Base-by-base conservation (phyloP, 2,797 vertebrate species). In the Coreius guichenoti region DNA sequence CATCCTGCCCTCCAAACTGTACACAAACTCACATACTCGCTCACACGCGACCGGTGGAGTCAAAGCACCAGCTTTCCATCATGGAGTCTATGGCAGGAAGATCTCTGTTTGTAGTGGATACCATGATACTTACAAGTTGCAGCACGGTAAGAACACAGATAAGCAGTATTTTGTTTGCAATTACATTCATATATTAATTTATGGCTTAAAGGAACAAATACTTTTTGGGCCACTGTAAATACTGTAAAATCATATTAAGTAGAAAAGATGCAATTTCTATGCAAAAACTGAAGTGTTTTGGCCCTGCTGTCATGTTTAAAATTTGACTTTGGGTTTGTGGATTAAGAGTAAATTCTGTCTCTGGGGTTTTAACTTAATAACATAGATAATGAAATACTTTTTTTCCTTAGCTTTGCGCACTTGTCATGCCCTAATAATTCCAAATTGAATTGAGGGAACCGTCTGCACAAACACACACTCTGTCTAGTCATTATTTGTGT, bases 1-100 rank as follows among this genome's bases (percentile, higher is more conserved):
- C 89, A 98, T 99, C 92, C 93, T 97, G 79, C 95, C 98, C 16
- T 96, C 95, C 0, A 81, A 90, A 0, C 70, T 95, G 75, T 85
- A 85, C 82, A 49, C 82, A 23, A 83, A 81, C 21, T 67, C 84
- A 9, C 81, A 80, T 8, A 23, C 72, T 92, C 84, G 70, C 36
- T 72, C 54, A 19, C 12, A 74, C 33, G 23, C 47, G 13, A 31
- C 67, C 11, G 12, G 54, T 8, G 84, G 74, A 31, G 69, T 39
- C 54, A 87, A 84, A 47, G 49, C 75, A 43, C 21, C 77, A 5
- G 69, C 56, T 26, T 54, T 78, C 1, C 39, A 69, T 80, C 72
- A 86, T 70, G 84, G 84, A 23, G 23, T 31, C 17, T 80, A 85
- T 5, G 45, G 84, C 68, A 81, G 91, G 81, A 93, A 94, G 73